Evolutionary conservation across 2,888 invertebrate species (phyloP).

Genomic region (Plebejus melissa): DNA sequence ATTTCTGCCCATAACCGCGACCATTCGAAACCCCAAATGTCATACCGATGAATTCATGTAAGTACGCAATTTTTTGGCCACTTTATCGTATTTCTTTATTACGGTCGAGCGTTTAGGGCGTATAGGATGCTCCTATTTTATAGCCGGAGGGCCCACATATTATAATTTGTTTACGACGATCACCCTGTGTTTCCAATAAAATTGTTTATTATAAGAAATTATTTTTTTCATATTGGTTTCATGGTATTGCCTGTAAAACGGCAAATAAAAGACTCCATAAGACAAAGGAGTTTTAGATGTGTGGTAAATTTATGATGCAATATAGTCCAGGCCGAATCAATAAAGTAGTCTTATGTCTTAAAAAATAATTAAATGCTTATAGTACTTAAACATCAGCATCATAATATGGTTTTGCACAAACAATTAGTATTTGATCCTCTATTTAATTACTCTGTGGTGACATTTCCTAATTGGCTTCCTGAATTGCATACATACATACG

Average conservation of each 20-base stretch:
- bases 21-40: conserved; percentile 73
- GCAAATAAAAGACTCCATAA: not conserved
- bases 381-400: too few species aligned
- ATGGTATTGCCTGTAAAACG: conserved; percentile 19
- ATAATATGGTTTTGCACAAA: too few species aligned
- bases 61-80: conserved; percentile 68
- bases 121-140: conserved; percentile 51
- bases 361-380: not conserved
- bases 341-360: not conserved
- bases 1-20: conserved; percentile 59
- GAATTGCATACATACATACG: too few species aligned
- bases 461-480: too few species aligned
- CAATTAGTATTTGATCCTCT: too few species aligned
- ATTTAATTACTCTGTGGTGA: too few species aligned
- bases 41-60: conserved; percentile 78
- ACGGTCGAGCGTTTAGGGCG: conserved; percentile 65
- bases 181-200: conserved; percentile 44
- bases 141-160: conserved; percentile 55
- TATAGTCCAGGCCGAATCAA: not conserved
- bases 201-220: conserved; percentile 47
- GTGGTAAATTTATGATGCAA: not conserved
- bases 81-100: conserved; percentile 77
- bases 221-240: conserved; percentile 39
- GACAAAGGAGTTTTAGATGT: not conserved
- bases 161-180: conserved; percentile 73